Evolutionary conservation across 2,888 invertebrate genomes (phyloP).

Genomic region (Bembecia ichneumoniformis): DNA sequence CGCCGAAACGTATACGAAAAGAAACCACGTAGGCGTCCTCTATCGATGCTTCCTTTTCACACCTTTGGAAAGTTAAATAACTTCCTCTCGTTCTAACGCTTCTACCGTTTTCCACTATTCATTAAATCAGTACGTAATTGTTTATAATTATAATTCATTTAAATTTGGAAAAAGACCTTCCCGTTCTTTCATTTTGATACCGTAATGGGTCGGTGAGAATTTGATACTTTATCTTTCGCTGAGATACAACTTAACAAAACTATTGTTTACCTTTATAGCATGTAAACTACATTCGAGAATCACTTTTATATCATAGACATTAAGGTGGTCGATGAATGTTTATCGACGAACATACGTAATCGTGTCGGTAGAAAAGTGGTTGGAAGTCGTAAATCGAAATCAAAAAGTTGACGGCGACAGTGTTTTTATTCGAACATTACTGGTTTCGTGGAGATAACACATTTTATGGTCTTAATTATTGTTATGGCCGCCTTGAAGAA

Average conservation of each 20-base stretch:
- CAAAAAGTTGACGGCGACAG: conserved; percentile 44
- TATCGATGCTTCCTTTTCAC: conserved; percentile 41
- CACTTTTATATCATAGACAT: conserved; percentile 6
- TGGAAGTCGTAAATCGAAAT: conserved; percentile 46
- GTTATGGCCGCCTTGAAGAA: conserved; percentile 44
- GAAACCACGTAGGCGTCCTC: conserved; percentile 62
- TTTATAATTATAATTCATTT: conserved; percentile 68
- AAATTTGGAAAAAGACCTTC: conserved; percentile 44
- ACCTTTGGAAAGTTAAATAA: conserved; percentile 19
- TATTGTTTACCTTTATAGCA: background rate
- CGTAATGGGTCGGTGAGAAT: conserved; percentile 50
- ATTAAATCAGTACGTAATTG: conserved; percentile 62
- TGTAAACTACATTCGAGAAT: conserved; percentile 5
- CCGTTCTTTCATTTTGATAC: conserved; percentile 45
- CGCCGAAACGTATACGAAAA: conserved; percentile 63
- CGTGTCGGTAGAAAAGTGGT: conserved; percentile 22
- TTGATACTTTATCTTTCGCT: conserved; percentile 50
- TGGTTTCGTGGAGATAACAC: conserved; percentile 54
- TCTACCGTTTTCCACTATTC: conserved; percentile 47
- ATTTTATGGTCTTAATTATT: conserved; percentile 62
- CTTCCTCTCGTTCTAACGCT: conserved; percentile 34
- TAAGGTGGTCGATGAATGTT: conserved; percentile 6
- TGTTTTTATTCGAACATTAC: conserved; percentile 61
- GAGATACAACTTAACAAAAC: conserved; percentile 7
- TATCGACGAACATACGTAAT: conserved; percentile 11